Percentiles rank a stretch among this genome's conserved stretches.
Evolutionary conservation across 2,797 vertebrate species (phyloP).

Genomic region (Novumbra hubbsi): DNA sequence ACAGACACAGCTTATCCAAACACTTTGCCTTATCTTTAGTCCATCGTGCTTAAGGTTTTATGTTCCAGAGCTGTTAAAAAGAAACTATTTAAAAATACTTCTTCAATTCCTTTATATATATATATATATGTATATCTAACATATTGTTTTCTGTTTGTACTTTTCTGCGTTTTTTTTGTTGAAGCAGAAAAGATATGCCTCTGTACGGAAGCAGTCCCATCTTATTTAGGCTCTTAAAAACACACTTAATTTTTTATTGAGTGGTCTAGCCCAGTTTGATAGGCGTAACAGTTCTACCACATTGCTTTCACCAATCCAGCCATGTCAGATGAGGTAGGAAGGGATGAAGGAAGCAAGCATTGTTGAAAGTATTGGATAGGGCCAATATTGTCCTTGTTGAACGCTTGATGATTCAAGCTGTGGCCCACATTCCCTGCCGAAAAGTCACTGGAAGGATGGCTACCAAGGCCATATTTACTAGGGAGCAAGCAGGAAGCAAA

Average conservation of each 20-base stretch:
- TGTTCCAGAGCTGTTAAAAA: conserved; percentile 56
- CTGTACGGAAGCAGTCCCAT: conserved; percentile 26
- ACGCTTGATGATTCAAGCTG: conserved; percentile 27
- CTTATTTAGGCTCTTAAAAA: conserved; percentile 1
- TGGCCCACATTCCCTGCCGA: conserved; percentile 19
- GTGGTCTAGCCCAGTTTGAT: neutral
- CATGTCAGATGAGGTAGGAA: neutral
- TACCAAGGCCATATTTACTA: conserved; percentile 37
- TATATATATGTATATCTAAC: neutral
- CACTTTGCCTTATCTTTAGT: conserved; percentile 78
- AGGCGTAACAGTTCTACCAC: neutral
- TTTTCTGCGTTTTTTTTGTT: conserved; percentile 36
- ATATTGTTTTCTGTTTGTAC: conserved; percentile 24
- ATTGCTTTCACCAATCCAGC: neutral
- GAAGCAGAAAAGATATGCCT: conserved; percentile 49
- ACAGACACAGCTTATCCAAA: conserved; percentile 74
- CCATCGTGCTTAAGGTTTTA: conserved; percentile 69
- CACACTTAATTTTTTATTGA: neutral
- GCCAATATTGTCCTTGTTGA: conserved; percentile 1
- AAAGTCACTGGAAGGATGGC: neutral
- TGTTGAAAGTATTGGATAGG: neutral
- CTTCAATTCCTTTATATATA: conserved; percentile 9
- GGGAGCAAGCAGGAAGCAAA: conserved; percentile 11
- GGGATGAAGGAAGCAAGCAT: neutral
- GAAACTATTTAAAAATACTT: neutral